phyloP scores from a whole-genome alignment of 2,797 vertebrate species.

The Danio kyathit region DNA sequence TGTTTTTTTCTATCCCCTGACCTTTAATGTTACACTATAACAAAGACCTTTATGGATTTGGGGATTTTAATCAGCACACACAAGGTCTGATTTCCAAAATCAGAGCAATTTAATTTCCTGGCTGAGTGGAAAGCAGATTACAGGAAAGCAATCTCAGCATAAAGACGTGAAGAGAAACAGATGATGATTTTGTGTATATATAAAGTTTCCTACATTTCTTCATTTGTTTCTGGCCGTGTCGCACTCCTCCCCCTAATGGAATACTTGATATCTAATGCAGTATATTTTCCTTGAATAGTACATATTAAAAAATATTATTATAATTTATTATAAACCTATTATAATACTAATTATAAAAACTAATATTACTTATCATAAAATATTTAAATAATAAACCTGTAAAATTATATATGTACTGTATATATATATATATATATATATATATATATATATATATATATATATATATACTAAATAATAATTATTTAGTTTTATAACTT shows the following conservation, averaged over 20 bases:
- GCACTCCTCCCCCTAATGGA: neutral
- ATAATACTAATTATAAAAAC: no score
- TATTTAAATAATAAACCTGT: no score
- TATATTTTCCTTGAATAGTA: no score
- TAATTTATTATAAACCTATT: no score
- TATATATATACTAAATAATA: no score
- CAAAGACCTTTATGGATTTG: neutral
- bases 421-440: no score
- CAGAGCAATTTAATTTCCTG: constrained; percentile 61
- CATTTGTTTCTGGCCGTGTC: neutral
- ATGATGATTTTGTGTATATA: constrained; percentile 21
- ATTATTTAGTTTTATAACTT: no score
- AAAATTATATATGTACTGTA: no score
- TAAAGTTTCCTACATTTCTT: neutral
- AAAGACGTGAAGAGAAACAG: constrained; percentile 52
- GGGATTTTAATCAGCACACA: constrained; percentile 19
- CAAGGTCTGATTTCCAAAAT: constrained; percentile 50
- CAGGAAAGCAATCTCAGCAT: constrained; percentile 21
- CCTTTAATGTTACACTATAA: neutral
- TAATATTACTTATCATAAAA: no score
- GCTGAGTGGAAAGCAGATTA: constrained; percentile 50
- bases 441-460: no score
- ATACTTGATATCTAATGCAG: no score
- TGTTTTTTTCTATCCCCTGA: neutral
- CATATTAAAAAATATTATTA: no score